Evolutionary conservation across 2,797 vertebrate genomes (phyloP).

Genomic region (Zenarchopterus dispar): DNA sequence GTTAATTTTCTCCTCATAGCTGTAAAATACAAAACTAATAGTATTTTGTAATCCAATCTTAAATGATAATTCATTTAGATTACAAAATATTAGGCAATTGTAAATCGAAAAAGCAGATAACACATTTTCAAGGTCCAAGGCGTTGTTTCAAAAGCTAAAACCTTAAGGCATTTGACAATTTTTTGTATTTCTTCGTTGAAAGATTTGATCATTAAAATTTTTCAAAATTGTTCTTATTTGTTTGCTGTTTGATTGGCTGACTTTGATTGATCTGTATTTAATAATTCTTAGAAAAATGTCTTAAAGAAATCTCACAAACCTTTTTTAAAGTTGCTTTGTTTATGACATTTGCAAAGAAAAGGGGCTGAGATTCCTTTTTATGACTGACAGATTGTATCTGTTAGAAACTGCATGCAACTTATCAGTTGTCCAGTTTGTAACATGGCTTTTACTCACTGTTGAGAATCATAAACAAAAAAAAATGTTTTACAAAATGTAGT

Average conservation of each 20-base stretch:
- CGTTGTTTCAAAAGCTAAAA: neutral
- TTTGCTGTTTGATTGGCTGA: too few relatives aligned
- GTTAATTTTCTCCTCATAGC: too few relatives aligned
- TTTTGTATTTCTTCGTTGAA: neutral
- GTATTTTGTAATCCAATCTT: too few relatives aligned
- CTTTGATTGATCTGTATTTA: too few relatives aligned
- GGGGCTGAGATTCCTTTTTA: constrained; percentile 27
- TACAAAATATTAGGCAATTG: too few relatives aligned
- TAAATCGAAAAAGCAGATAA: too few relatives aligned
- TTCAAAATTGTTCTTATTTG: neutral
- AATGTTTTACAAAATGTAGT: constrained; percentile 40
- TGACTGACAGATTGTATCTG: constrained; percentile 29
- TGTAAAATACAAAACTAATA: too few relatives aligned
- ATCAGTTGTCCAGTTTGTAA: constrained; percentile 54
- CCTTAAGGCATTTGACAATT: neutral
- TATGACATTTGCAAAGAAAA: constrained; percentile 27
- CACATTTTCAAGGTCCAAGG: too few relatives aligned
- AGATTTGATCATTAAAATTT: neutral
- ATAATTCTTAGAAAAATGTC: neutral
- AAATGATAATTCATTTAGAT: too few relatives aligned
- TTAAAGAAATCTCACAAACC: neutral
- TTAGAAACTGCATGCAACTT: constrained; percentile 24
- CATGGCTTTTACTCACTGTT: constrained; percentile 49
- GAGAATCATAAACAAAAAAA: constrained; percentile 44
- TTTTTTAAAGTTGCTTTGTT: neutral